Conservation (phyloP, 2,113 vertebrate species). For the Scatophagus argus region DNA sequence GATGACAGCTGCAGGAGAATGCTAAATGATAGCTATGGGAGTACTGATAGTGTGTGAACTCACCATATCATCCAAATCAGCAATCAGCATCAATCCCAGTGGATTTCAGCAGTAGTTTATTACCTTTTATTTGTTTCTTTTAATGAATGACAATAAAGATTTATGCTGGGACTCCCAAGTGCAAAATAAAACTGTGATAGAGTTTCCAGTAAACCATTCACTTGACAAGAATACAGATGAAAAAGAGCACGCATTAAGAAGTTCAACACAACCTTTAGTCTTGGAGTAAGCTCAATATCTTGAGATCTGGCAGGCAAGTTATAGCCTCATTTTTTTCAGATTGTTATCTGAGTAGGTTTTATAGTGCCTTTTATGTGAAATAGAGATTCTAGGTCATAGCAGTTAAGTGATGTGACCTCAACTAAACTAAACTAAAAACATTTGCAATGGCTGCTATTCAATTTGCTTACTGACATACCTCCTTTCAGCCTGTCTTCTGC, state of each 20-base stretch:
- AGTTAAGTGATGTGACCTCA: conserved; percentile 20
- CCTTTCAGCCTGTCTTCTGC: conserved; percentile 1
- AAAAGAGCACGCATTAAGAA: not conserved
- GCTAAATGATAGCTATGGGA: conserved; percentile 2
- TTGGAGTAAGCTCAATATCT: conserved; percentile 9
- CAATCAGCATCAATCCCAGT: not conserved
- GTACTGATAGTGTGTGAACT: not conserved
- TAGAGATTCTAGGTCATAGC: conserved; percentile 3
- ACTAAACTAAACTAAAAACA: conserved; percentile 29
- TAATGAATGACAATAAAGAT: conserved; percentile 30
- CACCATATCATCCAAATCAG: conserved; percentile 5
- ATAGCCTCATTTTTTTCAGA: conserved; percentile 28
- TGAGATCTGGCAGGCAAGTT: conserved; percentile 20
- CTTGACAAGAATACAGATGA: not conserved
- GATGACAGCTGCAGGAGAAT: conserved; percentile 27
- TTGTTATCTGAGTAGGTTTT: conserved; percentile 34
- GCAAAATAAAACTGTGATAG: conserved; percentile 5
- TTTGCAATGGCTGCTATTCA: not conserved
- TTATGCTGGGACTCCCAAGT: not conserved
- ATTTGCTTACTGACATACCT: not conserved
- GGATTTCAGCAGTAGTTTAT: not conserved
- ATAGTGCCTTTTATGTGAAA: conserved; percentile 28
- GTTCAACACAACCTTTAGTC: conserved; percentile 5
- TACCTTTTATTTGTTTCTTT: conserved; percentile 8
- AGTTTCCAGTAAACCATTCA: not conserved